Evolutionary conservation across 2,888 invertebrate species (phyloP).

Genomic region (Cataglyphis cursor): DNA sequence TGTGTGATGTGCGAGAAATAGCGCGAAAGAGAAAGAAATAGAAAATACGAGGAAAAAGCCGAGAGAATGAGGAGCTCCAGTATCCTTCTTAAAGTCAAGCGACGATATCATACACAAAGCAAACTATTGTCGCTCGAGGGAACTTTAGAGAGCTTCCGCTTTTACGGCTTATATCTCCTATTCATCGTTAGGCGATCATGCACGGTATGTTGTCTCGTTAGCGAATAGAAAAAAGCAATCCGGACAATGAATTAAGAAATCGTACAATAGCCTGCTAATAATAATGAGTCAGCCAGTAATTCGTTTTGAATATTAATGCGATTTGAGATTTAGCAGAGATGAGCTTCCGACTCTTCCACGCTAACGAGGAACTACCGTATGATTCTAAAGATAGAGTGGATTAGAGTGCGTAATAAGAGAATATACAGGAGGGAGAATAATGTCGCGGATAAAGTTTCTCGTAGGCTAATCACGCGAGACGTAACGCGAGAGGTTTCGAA

Average conservation of each 20-base stretch:
- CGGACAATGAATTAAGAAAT: background rate
- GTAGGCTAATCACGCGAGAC: constrained; percentile 7
- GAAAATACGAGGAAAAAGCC: constrained; percentile 9
- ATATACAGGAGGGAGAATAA: background rate
- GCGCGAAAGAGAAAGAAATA: constrained; percentile 10
- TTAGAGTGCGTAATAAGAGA: background rate
- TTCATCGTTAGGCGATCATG: constrained; percentile 20
- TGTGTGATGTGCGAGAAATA: constrained; percentile 16
- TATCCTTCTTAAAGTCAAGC: constrained; percentile 42
- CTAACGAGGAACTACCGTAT: constrained; percentile 3
- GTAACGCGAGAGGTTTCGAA: constrained; percentile 17
- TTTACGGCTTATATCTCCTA: constrained; percentile 23
- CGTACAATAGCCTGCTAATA: constrained; percentile 24
- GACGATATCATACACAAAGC: constrained; percentile 34
- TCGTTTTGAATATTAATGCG: background rate
- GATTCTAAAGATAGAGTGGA: constrained; percentile 15
- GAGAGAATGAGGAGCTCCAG: constrained; percentile 20
- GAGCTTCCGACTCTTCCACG: background rate
- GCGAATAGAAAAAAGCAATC: constrained; percentile 3
- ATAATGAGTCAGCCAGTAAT: constrained; percentile 20
- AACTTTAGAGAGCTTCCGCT: constrained; percentile 43
- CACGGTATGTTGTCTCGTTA: constrained; percentile 12
- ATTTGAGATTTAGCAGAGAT: background rate
- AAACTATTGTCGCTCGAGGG: constrained; percentile 27
- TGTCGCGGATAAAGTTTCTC: constrained; percentile 15